Base-by-base conservation (phyloP, 1,140 invertebrate genomes). In the Dendrolimus punctatus region DNA sequence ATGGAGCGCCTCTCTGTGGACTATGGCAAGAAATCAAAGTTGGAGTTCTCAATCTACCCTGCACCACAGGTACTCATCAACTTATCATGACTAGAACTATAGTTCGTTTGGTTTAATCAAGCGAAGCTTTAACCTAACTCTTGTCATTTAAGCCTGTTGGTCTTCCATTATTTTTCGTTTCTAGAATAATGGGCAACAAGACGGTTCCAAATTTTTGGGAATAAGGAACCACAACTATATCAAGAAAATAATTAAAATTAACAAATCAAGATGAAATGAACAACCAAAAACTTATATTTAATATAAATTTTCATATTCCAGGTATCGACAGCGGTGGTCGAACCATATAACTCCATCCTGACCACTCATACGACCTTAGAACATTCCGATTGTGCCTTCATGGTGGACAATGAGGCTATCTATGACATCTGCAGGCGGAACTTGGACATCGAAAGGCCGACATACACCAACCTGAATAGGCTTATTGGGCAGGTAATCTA, bases 401-500 rank as follows among this genome's bases (percentile, higher is more conserved):
- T 94, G 93, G 94, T 95, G 68, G 94, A 96, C 87, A 94, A 96
- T 78, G 95, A 96, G 79, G 95, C 95, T 61, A 96, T 96, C 68
- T 97, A 96, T 74, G 95, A 96, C 77, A 96, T 97, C 74, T 97
- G 95, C 77, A 89, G 94, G 36, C 89, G 94, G 39, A 96, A 96
- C 76, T 86, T 97, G 58, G 95, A 96, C 76, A 96, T 96, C 78
- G 94, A 95, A 68, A 84, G 94, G 37, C 94, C 94, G 6, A 94
- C 92, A 1, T 95, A 95, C 83, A 92, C 87, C 47, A 95, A 95
- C 78, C 81, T 95, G 56, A 95, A 95, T 79, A 88, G 94, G 60
- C 88, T 95, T 40, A 95, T 95, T 75, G 93, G 93, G 37, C 94
- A 95, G 87, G 93, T 95, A 58, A 50, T 8, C 8, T 50, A 9